phyloP scores from a whole-genome alignment of 30 jellyfish, hydroid and myxozoan genomes.

The Turritopsis rubra region DNA sequence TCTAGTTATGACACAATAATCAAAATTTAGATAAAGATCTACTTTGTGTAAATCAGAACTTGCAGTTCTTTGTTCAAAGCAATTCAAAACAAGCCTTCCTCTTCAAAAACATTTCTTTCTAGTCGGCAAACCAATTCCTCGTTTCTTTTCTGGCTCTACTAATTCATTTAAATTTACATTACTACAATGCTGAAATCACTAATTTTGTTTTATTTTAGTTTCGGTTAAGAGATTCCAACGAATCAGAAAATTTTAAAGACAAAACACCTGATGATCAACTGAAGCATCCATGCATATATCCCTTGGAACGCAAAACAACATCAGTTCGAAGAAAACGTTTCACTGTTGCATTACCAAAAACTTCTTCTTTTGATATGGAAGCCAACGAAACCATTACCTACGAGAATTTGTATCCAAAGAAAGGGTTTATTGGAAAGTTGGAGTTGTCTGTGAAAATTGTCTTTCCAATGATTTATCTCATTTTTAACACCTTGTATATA shows the following conservation, averaged over 20 bases:
- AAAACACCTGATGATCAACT: too few species aligned
- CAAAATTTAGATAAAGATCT: too few species aligned
- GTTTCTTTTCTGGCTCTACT: too few species aligned
- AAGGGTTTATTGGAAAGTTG: neutral
- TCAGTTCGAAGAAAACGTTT: neutral
- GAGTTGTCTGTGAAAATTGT: neutral
- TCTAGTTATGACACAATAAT: too few species aligned
- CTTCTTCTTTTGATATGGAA: neutral
- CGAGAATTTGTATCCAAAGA: neutral
- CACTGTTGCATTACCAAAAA: neutral
- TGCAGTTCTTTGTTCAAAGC: too few species aligned
- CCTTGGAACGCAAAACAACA: neutral
- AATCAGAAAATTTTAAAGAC: neutral
- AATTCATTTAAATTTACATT: too few species aligned
- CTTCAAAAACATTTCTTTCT: too few species aligned
- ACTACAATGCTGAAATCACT: too few species aligned
- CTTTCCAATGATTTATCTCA: neutral
- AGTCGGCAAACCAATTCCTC: too few species aligned
- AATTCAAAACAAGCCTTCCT: too few species aligned
- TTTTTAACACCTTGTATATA: neutral
- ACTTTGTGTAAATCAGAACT: neutral
- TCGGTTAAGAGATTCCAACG: neutral
- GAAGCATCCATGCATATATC: too few species aligned
- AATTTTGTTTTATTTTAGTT: too few species aligned
- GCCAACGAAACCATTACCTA: neutral